phyloP scores from a whole-genome alignment of 2,888 invertebrate species.

The Sarcophaga subvicina region DNA sequence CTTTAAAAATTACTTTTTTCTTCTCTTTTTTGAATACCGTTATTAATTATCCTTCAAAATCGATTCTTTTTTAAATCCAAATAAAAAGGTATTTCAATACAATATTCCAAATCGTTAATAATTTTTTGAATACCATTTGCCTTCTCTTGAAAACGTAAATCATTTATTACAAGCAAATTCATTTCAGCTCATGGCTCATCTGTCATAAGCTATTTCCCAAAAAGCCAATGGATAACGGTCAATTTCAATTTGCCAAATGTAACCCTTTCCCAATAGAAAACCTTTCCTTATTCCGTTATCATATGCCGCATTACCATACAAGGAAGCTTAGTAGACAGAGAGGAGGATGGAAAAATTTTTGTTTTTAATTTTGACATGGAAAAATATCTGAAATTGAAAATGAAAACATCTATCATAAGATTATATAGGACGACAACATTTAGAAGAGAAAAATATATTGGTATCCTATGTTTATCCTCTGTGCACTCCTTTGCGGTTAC shows the following conservation, averaged over 20 bases:
- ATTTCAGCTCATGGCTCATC: constrained; percentile 9
- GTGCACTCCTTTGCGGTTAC: constrained; percentile 8
- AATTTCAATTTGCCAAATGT: constrained; percentile 32
- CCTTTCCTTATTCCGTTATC: background rate
- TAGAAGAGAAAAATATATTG: constrained; percentile 34
- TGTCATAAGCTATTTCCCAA: constrained; percentile 54
- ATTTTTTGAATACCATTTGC: background rate
- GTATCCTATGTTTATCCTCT: constrained; percentile 34
- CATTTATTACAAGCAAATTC: constrained; percentile 39
- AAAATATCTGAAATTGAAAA: constrained; percentile 76
- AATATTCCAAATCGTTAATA: too few relatives aligned
- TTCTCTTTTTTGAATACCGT: too few relatives aligned
- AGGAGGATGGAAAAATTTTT: constrained; percentile 11
- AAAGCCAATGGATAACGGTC: constrained; percentile 55
- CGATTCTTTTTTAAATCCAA: too few relatives aligned
- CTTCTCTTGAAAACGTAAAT: constrained; percentile 4
- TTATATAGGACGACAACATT: constrained; percentile 68
- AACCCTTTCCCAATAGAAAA: constrained; percentile 33
- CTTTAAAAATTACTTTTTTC: too few relatives aligned
- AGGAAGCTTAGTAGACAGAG: background rate
- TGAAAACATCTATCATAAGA: constrained; percentile 77
- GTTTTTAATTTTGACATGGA: constrained; percentile 63
- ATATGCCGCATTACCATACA: background rate
- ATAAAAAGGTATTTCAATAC: too few relatives aligned
- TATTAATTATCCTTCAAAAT: too few relatives aligned